Evolutionary conservation across 2,113 vertebrate species (phyloP), one percentile per base, ranked within the genome.

Genomic region (Fregetta grallaria): DNA sequence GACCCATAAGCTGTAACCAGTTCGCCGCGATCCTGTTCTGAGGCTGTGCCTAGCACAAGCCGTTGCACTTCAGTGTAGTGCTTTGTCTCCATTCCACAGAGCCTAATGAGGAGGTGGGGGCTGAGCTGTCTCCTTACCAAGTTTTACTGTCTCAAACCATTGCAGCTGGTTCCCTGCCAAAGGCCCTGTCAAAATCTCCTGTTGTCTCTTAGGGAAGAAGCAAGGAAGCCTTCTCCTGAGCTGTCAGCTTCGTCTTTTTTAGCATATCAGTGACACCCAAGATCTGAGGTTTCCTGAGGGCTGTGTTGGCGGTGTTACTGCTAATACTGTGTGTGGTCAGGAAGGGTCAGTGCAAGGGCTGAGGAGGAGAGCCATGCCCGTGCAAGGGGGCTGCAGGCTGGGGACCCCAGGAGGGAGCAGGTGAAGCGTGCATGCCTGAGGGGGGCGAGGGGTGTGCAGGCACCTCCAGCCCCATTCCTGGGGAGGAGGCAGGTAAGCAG

Each of bases 361-460:
- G 23, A 32, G 38, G 34, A 26, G 20, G 22, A 81, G 27, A 68
- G 1, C 15, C 0, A 0, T 61, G 58, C 38, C 32, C 0, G 1
- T 59, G 38, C n/a, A 29, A 13, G 50, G 29, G n/a, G 44, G 32
- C 32, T 91, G 67, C 13, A 44, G 66, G 44, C 76, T 73, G 45
- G 30, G 18, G 36, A 34, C 21, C 7, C 17, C 1, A 1, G 34
- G 19, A n/a, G 15, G 58, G 22, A 78, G 40, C 25, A 36, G 34
- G 36, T 52, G 36, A 68, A 56, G n/a, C 1, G 1, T 8, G 9
- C 1, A 1, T 11, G 18, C 32, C 58, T 19, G 21, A 40, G 17
- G 2, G 11, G 17, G 19, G 5, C 1, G 3, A 38, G 45, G 52
- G 25, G 7, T 44, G 10, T 63, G 30, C 26, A 22, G 65, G 7